Evolutionary conservation across 2,888 invertebrate genomes (phyloP).

Genomic region (Epistrophella euchroma): DNA sequence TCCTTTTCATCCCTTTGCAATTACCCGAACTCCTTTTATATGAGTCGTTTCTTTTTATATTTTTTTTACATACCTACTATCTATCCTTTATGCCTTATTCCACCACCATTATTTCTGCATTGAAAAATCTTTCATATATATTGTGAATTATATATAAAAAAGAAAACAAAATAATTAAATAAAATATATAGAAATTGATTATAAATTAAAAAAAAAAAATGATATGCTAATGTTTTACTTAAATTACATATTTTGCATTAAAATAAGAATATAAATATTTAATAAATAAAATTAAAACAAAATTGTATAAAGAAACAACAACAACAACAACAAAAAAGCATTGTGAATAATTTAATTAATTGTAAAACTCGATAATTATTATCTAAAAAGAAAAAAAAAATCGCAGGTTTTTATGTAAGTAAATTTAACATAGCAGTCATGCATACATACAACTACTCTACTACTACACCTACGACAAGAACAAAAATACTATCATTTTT

Average conservation of each 20-base stretch:
- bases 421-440: conserved; percentile 71
- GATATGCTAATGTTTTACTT: conserved; percentile 74
- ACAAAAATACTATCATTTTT: conserved; percentile 69
- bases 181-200: conserved; percentile 67
- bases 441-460: conserved; percentile 55
- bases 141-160: conserved; percentile 65
- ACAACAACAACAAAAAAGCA: conserved; percentile 46
- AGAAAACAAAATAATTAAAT: conserved; percentile 48
- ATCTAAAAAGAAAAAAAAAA: conserved; percentile 48
- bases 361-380: conserved; percentile 74
- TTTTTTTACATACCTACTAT: conserved; percentile 40
- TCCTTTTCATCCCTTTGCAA: conserved; percentile 10
- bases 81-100: conserved; percentile 43
- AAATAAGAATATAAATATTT: conserved; percentile 72
- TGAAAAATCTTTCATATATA: conserved; percentile 40
- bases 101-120: conserved; percentile 39
- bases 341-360: conserved; percentile 75
- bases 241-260: conserved; percentile 72
- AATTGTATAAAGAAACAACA: conserved; percentile 65
- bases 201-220: conserved; percentile 26
- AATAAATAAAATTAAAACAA: conserved; percentile 43
- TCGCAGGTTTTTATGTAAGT: conserved; percentile 65
- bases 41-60: conserved; percentile 22
- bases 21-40: conserved; percentile 20
- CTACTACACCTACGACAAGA: conserved; percentile 67